phyloP scores from a whole-genome alignment of 2,888 invertebrate genomes.

The Tenthredo notha region DNA sequence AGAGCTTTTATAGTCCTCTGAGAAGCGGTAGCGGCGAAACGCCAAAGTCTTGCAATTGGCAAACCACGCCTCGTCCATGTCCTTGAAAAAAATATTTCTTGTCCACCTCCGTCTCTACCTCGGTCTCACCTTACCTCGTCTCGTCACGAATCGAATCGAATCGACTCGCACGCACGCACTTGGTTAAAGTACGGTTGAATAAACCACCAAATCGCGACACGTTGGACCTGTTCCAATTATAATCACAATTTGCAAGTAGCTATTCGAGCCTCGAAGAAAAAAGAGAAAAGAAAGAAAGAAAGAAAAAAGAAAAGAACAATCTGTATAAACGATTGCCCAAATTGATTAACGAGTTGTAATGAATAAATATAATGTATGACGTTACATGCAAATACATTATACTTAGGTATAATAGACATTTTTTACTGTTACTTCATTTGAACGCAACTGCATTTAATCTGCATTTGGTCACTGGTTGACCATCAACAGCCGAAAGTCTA shows the following conservation, averaged over 20 bases:
- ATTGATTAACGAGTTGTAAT: background rate
- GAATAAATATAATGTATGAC: background rate
- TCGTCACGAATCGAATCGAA: background rate
- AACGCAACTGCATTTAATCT: background rate
- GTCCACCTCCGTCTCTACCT: constrained; percentile 53
- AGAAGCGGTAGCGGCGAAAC: background rate
- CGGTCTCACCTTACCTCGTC: constrained; percentile 40
- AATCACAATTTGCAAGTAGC: background rate
- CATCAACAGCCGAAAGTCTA: constrained; percentile 45
- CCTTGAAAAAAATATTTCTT: constrained; percentile 56
- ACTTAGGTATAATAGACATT: background rate
- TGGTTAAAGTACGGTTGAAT: background rate
- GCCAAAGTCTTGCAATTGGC: constrained; percentile 32
- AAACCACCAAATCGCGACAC: background rate
- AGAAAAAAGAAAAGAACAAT: background rate
- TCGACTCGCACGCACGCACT: constrained; percentile 18
- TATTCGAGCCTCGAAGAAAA: background rate
- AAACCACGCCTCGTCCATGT: constrained; percentile 56
- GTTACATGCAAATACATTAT: background rate
- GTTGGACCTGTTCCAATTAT: constrained; percentile 5
- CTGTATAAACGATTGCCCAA: background rate
- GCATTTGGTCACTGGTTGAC: constrained; percentile 19
- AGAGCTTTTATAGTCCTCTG: constrained; percentile 54
- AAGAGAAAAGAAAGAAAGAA: background rate
- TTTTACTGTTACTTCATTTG: background rate